phyloP scores from a whole-genome alignment of 2,113 vertebrate genomes.

The Ochotona princeps region DNA sequence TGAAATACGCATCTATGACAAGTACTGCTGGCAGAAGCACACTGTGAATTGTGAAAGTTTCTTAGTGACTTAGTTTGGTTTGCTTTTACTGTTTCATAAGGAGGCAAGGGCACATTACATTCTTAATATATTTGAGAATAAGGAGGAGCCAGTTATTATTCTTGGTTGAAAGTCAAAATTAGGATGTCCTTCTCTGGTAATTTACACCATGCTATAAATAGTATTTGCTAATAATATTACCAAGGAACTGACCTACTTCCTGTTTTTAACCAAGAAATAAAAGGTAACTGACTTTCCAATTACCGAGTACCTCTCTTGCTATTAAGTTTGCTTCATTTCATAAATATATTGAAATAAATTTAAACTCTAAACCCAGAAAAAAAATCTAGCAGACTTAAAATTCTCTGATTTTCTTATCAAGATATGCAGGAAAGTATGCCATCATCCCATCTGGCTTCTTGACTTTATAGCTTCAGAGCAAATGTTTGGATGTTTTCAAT shows the following conservation, averaged over 20 bases:
- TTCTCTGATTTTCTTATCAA: slow-evolving; percentile 45
- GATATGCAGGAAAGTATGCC: slow-evolving; percentile 3
- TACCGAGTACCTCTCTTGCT: slow-evolving; percentile 48
- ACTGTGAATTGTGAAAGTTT: slow-evolving; percentile 56
- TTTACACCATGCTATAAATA: slow-evolving; percentile 67
- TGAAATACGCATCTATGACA: slow-evolving; percentile 68
- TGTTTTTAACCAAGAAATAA: slow-evolving; percentile 68
- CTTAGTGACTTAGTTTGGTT: not conserved
- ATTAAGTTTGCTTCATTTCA: slow-evolving; percentile 58
- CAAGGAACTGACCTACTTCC: slow-evolving; percentile 67
- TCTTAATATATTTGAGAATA: slow-evolving; percentile 70
- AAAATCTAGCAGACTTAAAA: not conserved
- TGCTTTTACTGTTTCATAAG: slow-evolving; percentile 19
- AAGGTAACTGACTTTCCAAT: slow-evolving; percentile 71
- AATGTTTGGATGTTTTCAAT: slow-evolving; percentile 45
- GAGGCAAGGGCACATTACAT: slow-evolving; percentile 7
- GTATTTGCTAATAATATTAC: slow-evolving; percentile 68
- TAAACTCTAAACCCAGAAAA: slow-evolving; percentile 29
- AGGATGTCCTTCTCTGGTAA: slow-evolving; percentile 65
- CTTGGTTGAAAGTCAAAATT: slow-evolving; percentile 74
- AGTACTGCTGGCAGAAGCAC: slow-evolving; percentile 55
- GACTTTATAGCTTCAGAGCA: slow-evolving; percentile 18
- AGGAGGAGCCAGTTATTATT: slow-evolving; percentile 65
- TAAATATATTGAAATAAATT: slow-evolving; percentile 71
- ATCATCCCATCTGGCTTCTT: not conserved